These are phyloP conservation scores for Pocillopora meandrina DNA, from an alignment of 92 coral and sea anemone genomes.

Conservation along the genomic window DNA sequence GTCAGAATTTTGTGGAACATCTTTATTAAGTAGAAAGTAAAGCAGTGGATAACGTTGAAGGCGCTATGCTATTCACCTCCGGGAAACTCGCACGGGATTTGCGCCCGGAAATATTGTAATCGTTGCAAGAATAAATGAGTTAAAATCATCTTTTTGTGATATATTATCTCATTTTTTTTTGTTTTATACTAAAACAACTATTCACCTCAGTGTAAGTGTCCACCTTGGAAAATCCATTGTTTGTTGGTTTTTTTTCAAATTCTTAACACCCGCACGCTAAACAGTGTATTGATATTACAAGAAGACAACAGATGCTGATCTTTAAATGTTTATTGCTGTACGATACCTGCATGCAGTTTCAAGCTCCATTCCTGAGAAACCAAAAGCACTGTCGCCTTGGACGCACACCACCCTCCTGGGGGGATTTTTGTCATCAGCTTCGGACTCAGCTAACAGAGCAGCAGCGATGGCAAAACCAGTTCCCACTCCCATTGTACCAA, in stretches of 20 bases:
- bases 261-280: neutral
- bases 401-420: slow-evolving; percentile 88
- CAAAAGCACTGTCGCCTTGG: slow-evolving; percentile 99
- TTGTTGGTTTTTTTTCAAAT: neutral
- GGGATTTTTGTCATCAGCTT: slow-evolving; percentile 31
- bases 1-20: neutral
- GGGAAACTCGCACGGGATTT: too few relatives aligned
- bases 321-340: neutral
- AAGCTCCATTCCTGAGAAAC: slow-evolving; percentile 97
- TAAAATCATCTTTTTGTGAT: too few relatives aligned
- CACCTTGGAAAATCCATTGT: neutral
- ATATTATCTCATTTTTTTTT: too few relatives aligned
- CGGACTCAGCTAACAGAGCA: slow-evolving; percentile 72
- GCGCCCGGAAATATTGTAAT: too few relatives aligned
- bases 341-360: slow-evolving; percentile 92
- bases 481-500: slow-evolving; percentile 99
- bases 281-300: neutral
- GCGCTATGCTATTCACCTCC: too few relatives aligned
- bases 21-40: neutral
- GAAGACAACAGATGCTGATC: neutral
- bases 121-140: too few relatives aligned
- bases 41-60: too few relatives aligned
- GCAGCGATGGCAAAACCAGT: slow-evolving; percentile 98
- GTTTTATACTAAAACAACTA: too few relatives aligned
- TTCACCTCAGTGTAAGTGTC: too few relatives aligned